These are phyloP conservation scores for Strigops habroptila DNA, from an alignment of 2,113 vertebrate species.

Conservation along the genomic window DNA sequence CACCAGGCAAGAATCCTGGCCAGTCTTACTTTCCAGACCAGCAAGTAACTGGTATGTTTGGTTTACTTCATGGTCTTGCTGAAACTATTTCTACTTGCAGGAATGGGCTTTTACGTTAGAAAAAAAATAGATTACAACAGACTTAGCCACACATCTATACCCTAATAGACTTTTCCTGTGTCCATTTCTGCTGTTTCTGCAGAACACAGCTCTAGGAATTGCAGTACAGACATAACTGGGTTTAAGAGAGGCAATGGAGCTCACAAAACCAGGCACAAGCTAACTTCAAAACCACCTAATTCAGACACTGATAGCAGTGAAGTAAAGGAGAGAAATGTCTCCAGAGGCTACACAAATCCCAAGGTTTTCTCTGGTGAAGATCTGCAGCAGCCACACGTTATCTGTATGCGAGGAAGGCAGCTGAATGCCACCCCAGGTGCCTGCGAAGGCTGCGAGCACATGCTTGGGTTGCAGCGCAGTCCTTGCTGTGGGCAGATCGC, in stretches of 20 bases:
- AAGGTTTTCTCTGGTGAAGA: not conserved
- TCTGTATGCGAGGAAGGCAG: not conserved
- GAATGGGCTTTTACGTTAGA: not conserved
- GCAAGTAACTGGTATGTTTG: not conserved
- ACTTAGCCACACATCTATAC: not conserved
- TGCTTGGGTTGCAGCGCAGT: not conserved
- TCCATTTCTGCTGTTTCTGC: not conserved
- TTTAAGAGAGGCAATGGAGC: not conserved
- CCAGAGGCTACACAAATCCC: not conserved
- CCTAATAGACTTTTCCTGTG: not conserved
- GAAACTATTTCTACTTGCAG: not conserved
- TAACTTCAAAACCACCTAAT: not conserved
- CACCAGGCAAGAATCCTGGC: not conserved
- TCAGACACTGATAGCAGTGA: not conserved
- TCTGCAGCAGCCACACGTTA: not conserved
- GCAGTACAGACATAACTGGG: not conserved
- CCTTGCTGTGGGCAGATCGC: fast-evolving
- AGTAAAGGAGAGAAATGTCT: not conserved
- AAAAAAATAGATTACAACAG: not conserved
- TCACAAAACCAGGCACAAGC: not conserved
- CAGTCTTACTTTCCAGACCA: not conserved
- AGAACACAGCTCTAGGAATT: not conserved
- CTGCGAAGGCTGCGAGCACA: not conserved
- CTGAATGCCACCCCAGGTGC: not conserved
- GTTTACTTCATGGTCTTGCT: not conserved